Evolutionary conservation across 2,888 invertebrate species (phyloP), one percentile per base, ranked within the genome.

Genomic region (Macropis europaea): DNA sequence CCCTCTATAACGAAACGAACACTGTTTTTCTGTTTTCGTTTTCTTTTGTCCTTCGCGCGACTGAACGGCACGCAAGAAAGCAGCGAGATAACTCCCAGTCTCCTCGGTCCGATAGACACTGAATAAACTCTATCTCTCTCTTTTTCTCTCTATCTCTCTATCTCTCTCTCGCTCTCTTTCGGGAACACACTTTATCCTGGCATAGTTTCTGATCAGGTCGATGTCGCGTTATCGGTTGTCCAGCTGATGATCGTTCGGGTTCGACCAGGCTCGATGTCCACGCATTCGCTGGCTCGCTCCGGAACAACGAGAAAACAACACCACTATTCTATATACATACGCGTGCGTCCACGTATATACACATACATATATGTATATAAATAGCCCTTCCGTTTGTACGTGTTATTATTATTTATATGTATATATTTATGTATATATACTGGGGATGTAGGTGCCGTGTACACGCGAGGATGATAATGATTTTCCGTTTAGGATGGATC

Each of bases 301-400:
- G n/a, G n/a, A 76, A 76, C 66, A 79, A 50, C 47, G 48, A 61
- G 57, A 63, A 66, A 69, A 78, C 79, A 69, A 75, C 73, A 79
- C 76, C 70, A 71, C 73, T 62, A 53, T 57, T 42, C 62, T 62
- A 52, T 66, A 52, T 69, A 63, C 63, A 61, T 72, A 72, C 74
- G 53, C 68, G 79, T 59, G 52, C 59, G 59, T 43, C 40, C 42
- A 48, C 68, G 52, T 73, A 53, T 57, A 47, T 45, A 73, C 60
- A 60, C 50, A 60, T 59, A 57, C 67, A 57, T 69, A 19, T 40
- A 30, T 36, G 5, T 47, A 30, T 26, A 28, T 48, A 36, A 22
- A 22, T 30, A 30, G n/a, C n/a, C n/a, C n/a, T n/a, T n/a, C n/a
- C n/a, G n/a, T n/a, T n/a, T n/a, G n/a, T n/a, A n/a, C n/a, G n/a